Evolutionary conservation across 2,797 vertebrate genomes (phyloP).

Genomic region (Phalloptychus januarius): DNA sequence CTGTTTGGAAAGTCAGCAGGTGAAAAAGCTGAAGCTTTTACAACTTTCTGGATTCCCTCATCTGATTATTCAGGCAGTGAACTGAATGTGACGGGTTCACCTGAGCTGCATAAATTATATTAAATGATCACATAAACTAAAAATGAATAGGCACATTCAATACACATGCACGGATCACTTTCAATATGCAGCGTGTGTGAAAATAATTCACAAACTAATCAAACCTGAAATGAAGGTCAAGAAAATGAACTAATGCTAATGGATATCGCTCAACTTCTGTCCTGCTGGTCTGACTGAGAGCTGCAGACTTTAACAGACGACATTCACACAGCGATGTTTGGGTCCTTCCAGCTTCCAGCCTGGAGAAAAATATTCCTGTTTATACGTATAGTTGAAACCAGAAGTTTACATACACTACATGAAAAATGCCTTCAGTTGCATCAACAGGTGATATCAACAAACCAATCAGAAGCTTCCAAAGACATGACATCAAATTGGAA

Average conservation of each 20-base stretch:
- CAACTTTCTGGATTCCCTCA: not conserved
- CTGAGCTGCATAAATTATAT: constrained; percentile 2
- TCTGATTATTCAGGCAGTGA: constrained; percentile 4
- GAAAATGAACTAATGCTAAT: constrained; percentile 10
- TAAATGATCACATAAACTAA: constrained; percentile 20
- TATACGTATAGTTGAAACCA: too few species aligned
- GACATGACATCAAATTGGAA: too few species aligned
- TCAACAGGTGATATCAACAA: too few species aligned
- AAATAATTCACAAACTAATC: constrained; percentile 9
- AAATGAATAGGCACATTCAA: not conserved
- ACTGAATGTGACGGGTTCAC: not conserved
- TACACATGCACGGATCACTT: not conserved
- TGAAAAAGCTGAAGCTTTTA: not conserved
- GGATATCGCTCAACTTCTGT: not conserved
- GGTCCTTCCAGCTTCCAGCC: not conserved
- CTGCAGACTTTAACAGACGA: not conserved
- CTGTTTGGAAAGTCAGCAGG: not conserved
- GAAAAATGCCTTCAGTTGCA: too few species aligned
- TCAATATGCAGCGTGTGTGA: not conserved
- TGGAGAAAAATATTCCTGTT: not conserved
- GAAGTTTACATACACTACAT: too few species aligned
- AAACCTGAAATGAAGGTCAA: constrained; percentile 21
- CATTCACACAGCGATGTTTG: too few species aligned
- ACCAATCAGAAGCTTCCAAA: too few species aligned
- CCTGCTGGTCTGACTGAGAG: not conserved